These are phyloP conservation scores for Limenitis camilla DNA, from an alignment of 2,888 invertebrate species.

Conservation along the genomic window DNA sequence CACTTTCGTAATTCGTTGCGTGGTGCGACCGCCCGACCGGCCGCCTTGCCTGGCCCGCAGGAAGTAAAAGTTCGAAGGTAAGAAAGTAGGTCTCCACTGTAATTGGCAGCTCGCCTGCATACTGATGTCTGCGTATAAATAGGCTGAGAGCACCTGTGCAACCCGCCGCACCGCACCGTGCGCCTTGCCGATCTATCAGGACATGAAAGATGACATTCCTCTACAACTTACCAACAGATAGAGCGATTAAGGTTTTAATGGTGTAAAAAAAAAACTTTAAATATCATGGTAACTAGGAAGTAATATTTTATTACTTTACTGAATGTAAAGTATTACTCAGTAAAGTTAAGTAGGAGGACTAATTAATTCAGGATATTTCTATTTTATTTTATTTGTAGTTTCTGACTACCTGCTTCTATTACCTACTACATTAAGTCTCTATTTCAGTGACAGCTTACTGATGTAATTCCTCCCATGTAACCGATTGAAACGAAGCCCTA, in stretches of 20 bases:
- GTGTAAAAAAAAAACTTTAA: neutral
- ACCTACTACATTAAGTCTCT: conserved; percentile 1
- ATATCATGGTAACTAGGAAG: neutral
- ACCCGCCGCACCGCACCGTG: conserved; percentile 8
- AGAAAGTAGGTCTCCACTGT: conserved; percentile 73
- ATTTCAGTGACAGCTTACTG: conserved; percentile 7
- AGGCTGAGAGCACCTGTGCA: conserved; percentile 52
- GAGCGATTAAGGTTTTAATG: neutral
- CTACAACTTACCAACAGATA: conserved; percentile 4
- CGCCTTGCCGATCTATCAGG: conserved; percentile 17
- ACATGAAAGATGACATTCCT: conserved; percentile 28
- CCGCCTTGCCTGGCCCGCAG: conserved; percentile 69
- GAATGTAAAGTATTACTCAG: neutral
- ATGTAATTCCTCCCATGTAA: conserved; percentile 17
- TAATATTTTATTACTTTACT: neutral
- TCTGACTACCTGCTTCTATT: too few species aligned
- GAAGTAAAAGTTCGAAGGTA: conserved; percentile 76
- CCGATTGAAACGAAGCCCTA: conserved; percentile 21
- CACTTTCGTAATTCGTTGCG: conserved; percentile 74
- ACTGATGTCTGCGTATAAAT: conserved; percentile 61
- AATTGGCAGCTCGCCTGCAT: conserved; percentile 72
- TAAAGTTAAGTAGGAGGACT: neutral
- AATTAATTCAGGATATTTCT: neutral
- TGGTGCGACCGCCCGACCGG: conserved; percentile 69
- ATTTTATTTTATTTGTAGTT: too few species aligned